A percentile compares a stretch with the other conserved stretches of the same genome.
Evolutionary conservation across 2,113 vertebrate species (phyloP).

Genomic region (Rattus rattus): DNA sequence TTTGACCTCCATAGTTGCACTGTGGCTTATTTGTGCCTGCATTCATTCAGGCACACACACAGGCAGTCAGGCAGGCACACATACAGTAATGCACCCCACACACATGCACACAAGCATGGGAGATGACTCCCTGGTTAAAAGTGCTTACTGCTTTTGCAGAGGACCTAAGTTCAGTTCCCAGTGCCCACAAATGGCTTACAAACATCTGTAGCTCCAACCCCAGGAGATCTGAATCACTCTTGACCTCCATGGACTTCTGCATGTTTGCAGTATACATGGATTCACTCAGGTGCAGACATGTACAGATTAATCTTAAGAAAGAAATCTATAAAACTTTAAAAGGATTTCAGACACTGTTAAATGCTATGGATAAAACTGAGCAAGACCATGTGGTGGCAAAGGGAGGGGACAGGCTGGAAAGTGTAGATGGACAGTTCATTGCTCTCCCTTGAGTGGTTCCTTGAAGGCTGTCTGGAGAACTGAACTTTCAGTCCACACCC

Average conservation of each 20-base stretch:
- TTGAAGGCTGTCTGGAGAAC: not conserved
- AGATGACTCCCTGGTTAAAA: not conserved
- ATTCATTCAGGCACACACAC: no score
- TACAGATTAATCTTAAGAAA: not conserved
- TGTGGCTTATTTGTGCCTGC: not conserved
- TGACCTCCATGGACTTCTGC: not conserved
- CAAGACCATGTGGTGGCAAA: not conserved
- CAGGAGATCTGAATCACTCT: not conserved
- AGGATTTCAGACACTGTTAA: not conserved
- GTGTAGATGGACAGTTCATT: not conserved
- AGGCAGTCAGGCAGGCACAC: not conserved
- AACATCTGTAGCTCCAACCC: not conserved
- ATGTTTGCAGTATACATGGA: not conserved
- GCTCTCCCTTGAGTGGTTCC: not conserved
- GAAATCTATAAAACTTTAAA: not conserved
- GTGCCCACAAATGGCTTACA: not conserved
- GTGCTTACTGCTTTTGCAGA: not conserved
- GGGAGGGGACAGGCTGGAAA: not conserved
- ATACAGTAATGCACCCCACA: not conserved
- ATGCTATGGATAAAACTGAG: constrained; percentile 14
- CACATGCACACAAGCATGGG: not conserved
- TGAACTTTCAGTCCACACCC: not conserved
- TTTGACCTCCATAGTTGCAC: not conserved
- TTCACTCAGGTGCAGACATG: not conserved
- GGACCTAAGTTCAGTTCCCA: not conserved